Evolutionary conservation across 2,113 vertebrate species (phyloP).

Genomic region (Istiophorus platypterus): DNA sequence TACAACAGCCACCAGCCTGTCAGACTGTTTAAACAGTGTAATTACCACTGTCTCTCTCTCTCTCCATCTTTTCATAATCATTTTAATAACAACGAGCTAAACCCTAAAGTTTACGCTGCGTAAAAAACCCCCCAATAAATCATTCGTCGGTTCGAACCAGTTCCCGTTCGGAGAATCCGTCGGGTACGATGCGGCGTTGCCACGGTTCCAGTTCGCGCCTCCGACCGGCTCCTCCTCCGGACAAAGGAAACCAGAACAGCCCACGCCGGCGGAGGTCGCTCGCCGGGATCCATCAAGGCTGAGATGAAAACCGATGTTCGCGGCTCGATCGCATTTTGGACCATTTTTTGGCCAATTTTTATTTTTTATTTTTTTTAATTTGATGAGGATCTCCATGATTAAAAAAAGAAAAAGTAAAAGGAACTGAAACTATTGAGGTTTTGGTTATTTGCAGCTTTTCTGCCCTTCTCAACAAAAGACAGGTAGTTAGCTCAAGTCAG

Average conservation of each 20-base stretch:
- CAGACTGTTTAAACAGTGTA: slow-evolving; percentile 36
- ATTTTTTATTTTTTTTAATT: too few relatives aligned
- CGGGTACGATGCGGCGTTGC: background rate
- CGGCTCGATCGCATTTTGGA: too few relatives aligned
- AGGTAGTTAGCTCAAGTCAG: background rate
- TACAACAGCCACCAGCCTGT: background rate
- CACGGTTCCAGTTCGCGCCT: too few relatives aligned
- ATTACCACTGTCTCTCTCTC: background rate
- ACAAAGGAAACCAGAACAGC: too few relatives aligned
- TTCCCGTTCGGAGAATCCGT: background rate
- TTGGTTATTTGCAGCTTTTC: background rate
- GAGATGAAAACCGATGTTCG: too few relatives aligned
- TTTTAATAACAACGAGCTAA: background rate
- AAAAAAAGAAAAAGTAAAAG: background rate
- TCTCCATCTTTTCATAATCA: background rate
- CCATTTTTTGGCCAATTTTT: too few relatives aligned
- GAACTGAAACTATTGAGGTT: too few relatives aligned
- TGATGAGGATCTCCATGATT: background rate
- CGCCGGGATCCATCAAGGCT: too few relatives aligned
- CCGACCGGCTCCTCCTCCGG: too few relatives aligned
- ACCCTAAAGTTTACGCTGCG: background rate
- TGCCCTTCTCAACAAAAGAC: background rate
- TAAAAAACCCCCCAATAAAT: background rate
- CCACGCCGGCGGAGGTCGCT: too few relatives aligned
- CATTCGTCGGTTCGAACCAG: background rate